Evolutionary conservation across 2,113 vertebrate genomes (phyloP), one percentile per base, ranked within the genome.

Genomic region (Campylomormyrus numenius): DNA sequence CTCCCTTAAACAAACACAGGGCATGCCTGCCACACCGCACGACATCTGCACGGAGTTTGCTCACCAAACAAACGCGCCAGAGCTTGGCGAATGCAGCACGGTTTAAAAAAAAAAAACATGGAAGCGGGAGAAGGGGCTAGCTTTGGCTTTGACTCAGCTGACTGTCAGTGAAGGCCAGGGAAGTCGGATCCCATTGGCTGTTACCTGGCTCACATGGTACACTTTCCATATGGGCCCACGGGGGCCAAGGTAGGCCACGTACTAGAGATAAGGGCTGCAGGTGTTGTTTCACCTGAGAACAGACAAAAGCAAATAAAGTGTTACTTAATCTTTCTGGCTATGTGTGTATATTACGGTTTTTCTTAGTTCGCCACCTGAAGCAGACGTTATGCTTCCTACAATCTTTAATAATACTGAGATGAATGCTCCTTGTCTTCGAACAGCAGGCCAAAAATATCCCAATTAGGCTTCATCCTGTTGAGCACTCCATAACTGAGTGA

Each of bases 41-140:
- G 1, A 88, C 94, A 91, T 92, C 94, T 94, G 94, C 93, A 91
- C 74, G 90, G 91, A 92, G 92, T 95, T 93, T 93, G 92, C 92
- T 95, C 88, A 93, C 93, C 94, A 91, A 95, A 95, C 89, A 95
- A 90, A 88, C 89, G 90, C 90, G 92, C 21, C 48, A n/a, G 45
- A 56, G 88, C n/a, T 49, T 0, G 92, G 39, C 42, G 17, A 88
- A 48, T 3, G 92, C 92, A 92, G 92, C 91, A 62, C 35, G 19
- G 46, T 91, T 85, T 74, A 48, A 45, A 88, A n/a, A 77, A 66
- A 66, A 77, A 39, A 77, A 39, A 5, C 31, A 39, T 80, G 74
- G 35, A 80, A 42, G 74, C 0, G 15, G 74, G 74, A 80, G 58
- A 39, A 9, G 15, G 4, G 24, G 31, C 27, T 88, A 88, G 11